phyloP scores from a whole-genome alignment of 2,113 vertebrate species.

The Setophaga coronata region DNA sequence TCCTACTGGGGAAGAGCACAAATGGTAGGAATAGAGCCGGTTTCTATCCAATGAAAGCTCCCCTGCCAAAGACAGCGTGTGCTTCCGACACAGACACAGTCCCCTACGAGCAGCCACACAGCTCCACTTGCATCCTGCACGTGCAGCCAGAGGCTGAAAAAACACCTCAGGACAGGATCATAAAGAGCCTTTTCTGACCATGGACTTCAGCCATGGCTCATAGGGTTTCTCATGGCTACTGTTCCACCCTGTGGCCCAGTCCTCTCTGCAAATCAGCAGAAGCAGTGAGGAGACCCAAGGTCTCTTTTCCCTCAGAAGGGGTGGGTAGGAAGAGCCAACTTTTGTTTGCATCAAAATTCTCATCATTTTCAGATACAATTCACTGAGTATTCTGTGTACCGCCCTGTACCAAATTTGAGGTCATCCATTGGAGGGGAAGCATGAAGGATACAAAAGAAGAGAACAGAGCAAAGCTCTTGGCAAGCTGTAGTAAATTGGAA shows the following conservation, averaged over 20 bases:
- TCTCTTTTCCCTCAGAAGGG: background rate
- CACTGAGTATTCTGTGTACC: background rate
- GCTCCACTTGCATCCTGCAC: accelerated
- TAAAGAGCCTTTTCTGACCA: background rate
- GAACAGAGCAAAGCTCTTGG: background rate
- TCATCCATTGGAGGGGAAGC: background rate
- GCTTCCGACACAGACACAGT: background rate
- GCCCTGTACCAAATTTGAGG: background rate
- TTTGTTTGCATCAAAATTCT: background rate
- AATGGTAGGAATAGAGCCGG: background rate
- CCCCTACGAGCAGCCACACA: accelerated
- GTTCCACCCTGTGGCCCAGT: background rate
- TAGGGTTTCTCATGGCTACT: background rate
- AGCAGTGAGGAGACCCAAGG: background rate
- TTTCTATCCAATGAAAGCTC: background rate
- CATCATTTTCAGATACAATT: background rate
- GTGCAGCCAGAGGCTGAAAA: background rate
- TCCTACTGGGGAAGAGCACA: background rate
- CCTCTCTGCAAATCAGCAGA: background rate
- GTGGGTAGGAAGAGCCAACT: background rate
- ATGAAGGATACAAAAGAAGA: accelerated
- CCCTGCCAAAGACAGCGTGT: background rate
- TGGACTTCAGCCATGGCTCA: background rate
- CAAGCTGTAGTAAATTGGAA: background rate
- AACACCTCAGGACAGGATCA: background rate